Evolutionary conservation across 2,888 invertebrate genomes (phyloP).

Genomic region (Pyrgus malvae): DNA sequence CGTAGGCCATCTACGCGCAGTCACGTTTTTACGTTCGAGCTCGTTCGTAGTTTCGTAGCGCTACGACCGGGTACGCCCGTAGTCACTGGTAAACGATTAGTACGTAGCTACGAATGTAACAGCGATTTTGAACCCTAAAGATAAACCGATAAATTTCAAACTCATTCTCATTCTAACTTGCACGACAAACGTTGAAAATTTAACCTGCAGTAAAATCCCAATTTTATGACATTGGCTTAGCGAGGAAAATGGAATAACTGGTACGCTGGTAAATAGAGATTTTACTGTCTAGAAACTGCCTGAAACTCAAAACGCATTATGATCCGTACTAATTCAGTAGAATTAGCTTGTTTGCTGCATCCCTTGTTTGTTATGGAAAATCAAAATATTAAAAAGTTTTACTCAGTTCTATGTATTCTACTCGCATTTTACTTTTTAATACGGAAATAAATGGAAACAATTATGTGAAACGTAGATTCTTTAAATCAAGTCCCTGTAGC

Average conservation of each 20-base stretch:
- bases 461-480: too few species aligned
- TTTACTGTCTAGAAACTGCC: background rate
- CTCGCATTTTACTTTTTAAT: too few species aligned
- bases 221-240: conserved; percentile 21
- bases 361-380: too few species aligned
- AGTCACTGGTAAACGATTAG: conserved; percentile 9
- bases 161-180: too few species aligned
- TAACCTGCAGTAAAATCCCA: conserved; percentile 19
- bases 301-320: background rate
- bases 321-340: background rate
- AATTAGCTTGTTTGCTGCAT: too few species aligned
- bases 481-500: too few species aligned
- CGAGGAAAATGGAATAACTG: conserved; percentile 2
- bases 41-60: conserved; percentile 45
- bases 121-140: too few species aligned
- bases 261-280: background rate
- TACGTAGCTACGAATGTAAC: too few species aligned
- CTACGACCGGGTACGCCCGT: conserved; percentile 54
- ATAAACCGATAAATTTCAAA: too few species aligned
- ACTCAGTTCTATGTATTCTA: too few species aligned
- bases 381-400: too few species aligned
- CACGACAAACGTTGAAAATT: conserved; percentile 13
- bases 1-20: conserved; percentile 61
- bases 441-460: too few species aligned
- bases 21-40: conserved; percentile 60